phyloP scores from a whole-genome alignment of 2,113 vertebrate genomes.

The Phyllostomus discolor region DNA sequence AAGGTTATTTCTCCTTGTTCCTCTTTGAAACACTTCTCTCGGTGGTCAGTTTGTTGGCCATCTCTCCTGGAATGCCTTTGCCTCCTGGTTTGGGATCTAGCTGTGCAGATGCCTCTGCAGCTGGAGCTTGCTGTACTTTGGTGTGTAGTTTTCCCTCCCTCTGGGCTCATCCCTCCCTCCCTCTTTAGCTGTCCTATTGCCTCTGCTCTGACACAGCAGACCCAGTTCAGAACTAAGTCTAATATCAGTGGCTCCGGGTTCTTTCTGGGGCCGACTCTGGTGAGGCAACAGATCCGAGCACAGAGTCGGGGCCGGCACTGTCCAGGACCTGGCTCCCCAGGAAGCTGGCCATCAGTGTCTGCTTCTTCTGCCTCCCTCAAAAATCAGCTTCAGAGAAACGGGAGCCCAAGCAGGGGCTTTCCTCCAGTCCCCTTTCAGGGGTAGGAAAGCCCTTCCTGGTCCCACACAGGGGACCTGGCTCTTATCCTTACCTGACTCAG shows the following conservation, averaged over 20 bases:
- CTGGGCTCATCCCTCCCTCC: neutral
- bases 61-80: neutral
- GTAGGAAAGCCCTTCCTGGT: neutral
- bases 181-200: neutral
- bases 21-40: neutral
- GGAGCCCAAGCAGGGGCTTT: rapidly evolving
- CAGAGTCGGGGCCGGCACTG: neutral
- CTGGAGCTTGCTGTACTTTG: neutral
- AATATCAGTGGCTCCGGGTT: neutral
- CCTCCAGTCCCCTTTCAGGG: neutral
- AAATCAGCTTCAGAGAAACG: rapidly evolving
- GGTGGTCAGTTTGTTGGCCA: neutral
- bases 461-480: neutral
- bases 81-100: neutral
- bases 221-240: neutral
- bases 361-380: neutral
- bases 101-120: neutral
- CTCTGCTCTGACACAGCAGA: neutral
- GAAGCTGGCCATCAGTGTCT: neutral
- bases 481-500: neutral
- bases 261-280: neutral
- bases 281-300: neutral
- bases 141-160: neutral
- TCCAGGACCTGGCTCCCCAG: neutral
- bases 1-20: neutral